phyloP scores from a whole-genome alignment of 1,140 invertebrate species.

The Anastatus disparis region DNA sequence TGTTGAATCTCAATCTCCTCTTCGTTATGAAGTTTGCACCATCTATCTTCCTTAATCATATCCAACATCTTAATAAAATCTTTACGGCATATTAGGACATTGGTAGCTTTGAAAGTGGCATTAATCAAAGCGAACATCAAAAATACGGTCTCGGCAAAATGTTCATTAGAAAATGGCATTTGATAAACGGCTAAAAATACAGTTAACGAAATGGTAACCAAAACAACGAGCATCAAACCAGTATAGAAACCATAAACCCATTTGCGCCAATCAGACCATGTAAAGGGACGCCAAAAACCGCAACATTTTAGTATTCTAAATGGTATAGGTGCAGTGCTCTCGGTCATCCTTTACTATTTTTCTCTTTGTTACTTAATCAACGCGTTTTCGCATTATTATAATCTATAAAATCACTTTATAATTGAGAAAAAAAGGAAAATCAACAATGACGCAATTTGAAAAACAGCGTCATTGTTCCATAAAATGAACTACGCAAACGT shows the following conservation, averaged over 20 bases:
- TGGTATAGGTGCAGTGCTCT: conserved; percentile 16
- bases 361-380: no score
- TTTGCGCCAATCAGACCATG: background rate
- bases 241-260: background rate
- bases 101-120: conserved; percentile 21
- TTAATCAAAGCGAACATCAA: conserved; percentile 37
- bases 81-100: conserved; percentile 14
- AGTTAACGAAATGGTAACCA: background rate
- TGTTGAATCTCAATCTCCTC: conserved; percentile 24
- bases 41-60: conserved; percentile 2
- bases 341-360: conserved; percentile 11
- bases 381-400: no score
- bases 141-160: conserved; percentile 33
- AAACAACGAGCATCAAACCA: background rate
- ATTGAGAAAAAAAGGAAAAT: no score
- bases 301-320: conserved; percentile 16
- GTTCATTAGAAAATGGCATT: conserved; percentile 4
- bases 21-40: background rate
- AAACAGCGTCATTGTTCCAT: no score
- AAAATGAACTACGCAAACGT: no score
- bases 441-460: no score
- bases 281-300: conserved; percentile 25
- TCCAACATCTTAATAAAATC: conserved; percentile 16
- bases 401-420: no score
- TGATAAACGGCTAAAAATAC: background rate